Conservation (phyloP, 2,113 vertebrate genomes). For the Albula glossodonta region DNA sequence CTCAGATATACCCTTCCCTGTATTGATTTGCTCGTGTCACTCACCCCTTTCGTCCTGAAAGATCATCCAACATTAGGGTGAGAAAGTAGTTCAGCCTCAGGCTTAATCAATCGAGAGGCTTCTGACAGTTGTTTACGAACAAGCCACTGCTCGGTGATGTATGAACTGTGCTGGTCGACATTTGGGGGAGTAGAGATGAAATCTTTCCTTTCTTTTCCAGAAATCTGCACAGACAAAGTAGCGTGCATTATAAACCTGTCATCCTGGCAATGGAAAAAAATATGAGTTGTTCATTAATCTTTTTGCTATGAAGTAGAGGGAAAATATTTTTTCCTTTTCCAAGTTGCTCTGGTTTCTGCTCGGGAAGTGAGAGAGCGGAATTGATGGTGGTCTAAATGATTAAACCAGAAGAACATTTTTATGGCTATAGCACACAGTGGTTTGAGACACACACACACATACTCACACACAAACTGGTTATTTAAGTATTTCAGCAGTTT, state of each 20-base stretch:
- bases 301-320: constrained; percentile 38
- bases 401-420: constrained; percentile 52
- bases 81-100: constrained; percentile 64
- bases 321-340: constrained; percentile 30
- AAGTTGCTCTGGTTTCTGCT: constrained; percentile 49
- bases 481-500: constrained; percentile 60
- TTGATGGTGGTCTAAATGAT: constrained; percentile 47
- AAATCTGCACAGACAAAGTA: constrained; percentile 49
- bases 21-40: constrained; percentile 55
- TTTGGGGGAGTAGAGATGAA: constrained; percentile 42
- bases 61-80: constrained; percentile 53
- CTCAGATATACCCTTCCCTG: constrained; percentile 28
- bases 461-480: neutral
- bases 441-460: neutral
- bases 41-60: constrained; percentile 56
- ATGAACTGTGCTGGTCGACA: constrained; percentile 48
- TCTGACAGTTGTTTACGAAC: constrained; percentile 61
- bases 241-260: constrained; percentile 43
- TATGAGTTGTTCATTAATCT: constrained; percentile 41
- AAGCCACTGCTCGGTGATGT: constrained; percentile 46
- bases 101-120: constrained; percentile 65
- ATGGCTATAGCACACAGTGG: constrained; percentile 41
- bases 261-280: constrained; percentile 40
- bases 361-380: constrained; percentile 48
- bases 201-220: constrained; percentile 53